Conservation (phyloP, 2,797 vertebrate species). For the Simalia tracyae region DNA sequence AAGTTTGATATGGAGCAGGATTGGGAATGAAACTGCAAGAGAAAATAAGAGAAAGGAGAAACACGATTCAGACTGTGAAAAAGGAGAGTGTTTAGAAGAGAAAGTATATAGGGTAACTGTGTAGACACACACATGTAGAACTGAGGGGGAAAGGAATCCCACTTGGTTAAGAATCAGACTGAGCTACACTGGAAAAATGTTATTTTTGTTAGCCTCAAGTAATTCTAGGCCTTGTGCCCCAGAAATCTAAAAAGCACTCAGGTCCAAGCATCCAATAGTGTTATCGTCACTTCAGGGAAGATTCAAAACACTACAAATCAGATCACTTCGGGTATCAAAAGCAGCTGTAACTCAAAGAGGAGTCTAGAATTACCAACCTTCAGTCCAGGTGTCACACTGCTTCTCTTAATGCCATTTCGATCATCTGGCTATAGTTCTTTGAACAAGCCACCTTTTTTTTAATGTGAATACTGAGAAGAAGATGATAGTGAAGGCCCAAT, state of each 20-base stretch:
- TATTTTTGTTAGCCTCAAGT: fast-evolving
- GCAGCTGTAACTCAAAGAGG: neutral
- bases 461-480: neutral
- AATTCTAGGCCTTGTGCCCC: neutral
- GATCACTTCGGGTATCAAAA: neutral
- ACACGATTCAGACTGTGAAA: constrained; percentile 33
- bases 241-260: neutral
- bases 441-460: neutral
- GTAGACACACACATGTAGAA: neutral
- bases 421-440: neutral
- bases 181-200: neutral
- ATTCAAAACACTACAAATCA: neutral
- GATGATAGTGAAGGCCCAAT: neutral
- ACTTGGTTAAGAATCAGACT: neutral
- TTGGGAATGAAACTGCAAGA: constrained; percentile 52
- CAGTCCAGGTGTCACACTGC: neutral
- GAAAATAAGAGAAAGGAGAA: constrained; percentile 45
- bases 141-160: neutral
- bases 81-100: constrained; percentile 32
- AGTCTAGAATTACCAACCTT: neutral
- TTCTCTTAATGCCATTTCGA: neutral
- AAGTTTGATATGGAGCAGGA: constrained; percentile 57
- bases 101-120: neutral
- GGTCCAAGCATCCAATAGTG: fast-evolving
- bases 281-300: neutral